These are phyloP conservation scores for Drosophila virilis DNA, from an alignment of 1,140 invertebrate genomes.

Conservation along the genomic window DNA sequence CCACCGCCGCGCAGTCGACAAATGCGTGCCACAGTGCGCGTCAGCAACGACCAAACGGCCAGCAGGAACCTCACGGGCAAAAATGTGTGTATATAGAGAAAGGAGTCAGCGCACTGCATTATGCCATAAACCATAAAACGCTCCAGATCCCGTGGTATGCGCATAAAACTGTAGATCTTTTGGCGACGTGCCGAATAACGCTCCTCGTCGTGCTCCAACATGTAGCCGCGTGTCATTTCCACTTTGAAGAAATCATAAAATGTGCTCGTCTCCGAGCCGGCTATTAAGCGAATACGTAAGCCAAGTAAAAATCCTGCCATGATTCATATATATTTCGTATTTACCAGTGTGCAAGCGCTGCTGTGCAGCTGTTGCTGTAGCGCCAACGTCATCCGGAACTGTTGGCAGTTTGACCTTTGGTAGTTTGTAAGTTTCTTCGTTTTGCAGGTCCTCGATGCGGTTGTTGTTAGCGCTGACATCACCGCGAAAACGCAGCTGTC, in stretches of 20 bases:
- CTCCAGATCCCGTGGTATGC: constrained; percentile 96
- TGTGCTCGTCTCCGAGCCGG: constrained; percentile 51
- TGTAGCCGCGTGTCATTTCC: constrained; percentile 95
- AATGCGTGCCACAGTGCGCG: constrained; percentile 89
- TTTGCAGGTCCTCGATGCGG: constrained; percentile 61
- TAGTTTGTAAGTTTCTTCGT: constrained; percentile 27
- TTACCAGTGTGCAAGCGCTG: constrained; percentile 49
- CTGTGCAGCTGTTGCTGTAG: constrained; percentile 21
- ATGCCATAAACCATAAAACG: constrained; percentile 98
- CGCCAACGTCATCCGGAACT: constrained; percentile 65
- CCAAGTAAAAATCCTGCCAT: not conserved
- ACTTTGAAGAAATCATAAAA: constrained; percentile 90
- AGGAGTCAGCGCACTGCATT: constrained; percentile 98
- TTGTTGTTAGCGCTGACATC: constrained; percentile 43
- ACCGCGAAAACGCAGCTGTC: constrained; percentile 65
- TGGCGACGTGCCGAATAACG: constrained; percentile 96
- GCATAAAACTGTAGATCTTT: constrained; percentile 98
- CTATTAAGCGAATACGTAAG: constrained; percentile 3
- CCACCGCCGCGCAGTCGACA: constrained; percentile 87
- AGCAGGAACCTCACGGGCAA: constrained; percentile 96
- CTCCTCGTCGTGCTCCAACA: constrained; percentile 96
- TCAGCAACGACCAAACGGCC: constrained; percentile 92
- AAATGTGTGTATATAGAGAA: constrained; percentile 99
- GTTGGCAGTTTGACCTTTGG: constrained; percentile 50
- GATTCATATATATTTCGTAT: not conserved